These are phyloP conservation scores for Zaprionus lachaisei DNA, from an alignment of 1,140 invertebrate species.

Conservation along the genomic window DNA sequence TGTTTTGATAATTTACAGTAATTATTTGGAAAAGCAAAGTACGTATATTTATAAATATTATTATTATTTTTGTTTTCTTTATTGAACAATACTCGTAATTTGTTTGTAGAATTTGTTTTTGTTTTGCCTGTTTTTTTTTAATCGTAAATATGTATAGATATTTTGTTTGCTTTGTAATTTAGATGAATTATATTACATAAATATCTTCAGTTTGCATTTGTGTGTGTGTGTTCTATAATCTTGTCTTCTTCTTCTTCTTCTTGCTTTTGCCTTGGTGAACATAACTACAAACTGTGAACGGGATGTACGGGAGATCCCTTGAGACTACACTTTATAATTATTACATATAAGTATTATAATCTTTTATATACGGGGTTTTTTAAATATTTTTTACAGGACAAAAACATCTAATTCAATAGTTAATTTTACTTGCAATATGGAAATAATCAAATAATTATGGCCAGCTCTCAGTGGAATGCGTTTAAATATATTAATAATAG, in stretches of 20 bases:
- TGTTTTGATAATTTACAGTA: slow-evolving; percentile 76
- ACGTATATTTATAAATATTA: slow-evolving; percentile 27
- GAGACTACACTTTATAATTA: slow-evolving; percentile 63
- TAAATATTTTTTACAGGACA: slow-evolving; percentile 78
- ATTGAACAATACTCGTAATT: slow-evolving; percentile 72
- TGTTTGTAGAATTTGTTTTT: slow-evolving; percentile 55
- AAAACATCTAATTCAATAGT: slow-evolving; percentile 81
- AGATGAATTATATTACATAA: slow-evolving; percentile 82
- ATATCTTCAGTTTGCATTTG: slow-evolving; percentile 59
- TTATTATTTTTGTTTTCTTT: slow-evolving; percentile 28
- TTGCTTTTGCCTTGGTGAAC: slow-evolving; percentile 57
- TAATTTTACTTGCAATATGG: slow-evolving; percentile 71
- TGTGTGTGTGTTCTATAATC: slow-evolving; percentile 35
- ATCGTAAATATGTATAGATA: slow-evolving; percentile 10
- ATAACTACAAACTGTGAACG: slow-evolving; percentile 77
- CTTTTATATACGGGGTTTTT: slow-evolving; percentile 37
- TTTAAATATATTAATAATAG: slow-evolving; percentile 14
- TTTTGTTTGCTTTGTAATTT: slow-evolving; percentile 54
- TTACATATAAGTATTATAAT: slow-evolving; percentile 61
- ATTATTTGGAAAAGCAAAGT: slow-evolving; percentile 76
- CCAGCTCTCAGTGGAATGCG: slow-evolving; percentile 41
- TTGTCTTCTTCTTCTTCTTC: slow-evolving; percentile 23
- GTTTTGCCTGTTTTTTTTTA: slow-evolving; percentile 33
- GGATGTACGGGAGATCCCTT: slow-evolving; percentile 53
- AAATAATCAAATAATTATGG: slow-evolving; percentile 73